phyloP scores from a whole-genome alignment of 2,888 invertebrate genomes.

The Nymphalis urticae region DNA sequence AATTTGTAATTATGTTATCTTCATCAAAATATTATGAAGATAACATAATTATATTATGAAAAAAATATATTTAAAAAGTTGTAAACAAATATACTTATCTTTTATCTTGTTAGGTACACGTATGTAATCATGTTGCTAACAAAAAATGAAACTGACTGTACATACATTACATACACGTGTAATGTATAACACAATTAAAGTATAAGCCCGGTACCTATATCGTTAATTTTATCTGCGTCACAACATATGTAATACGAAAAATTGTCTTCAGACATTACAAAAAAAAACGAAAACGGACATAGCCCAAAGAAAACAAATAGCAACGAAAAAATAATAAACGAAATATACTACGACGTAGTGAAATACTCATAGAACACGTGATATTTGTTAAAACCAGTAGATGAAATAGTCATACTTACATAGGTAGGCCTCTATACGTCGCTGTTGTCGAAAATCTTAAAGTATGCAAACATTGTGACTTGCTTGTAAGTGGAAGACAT shows the following conservation, averaged over 20 bases:
- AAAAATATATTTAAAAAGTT: no score
- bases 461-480: constrained; percentile 35
- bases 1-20: no score
- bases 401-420: constrained; percentile 52
- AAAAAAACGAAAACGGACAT: not conserved
- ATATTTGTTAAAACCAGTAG: not conserved
- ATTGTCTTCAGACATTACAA: not conserved
- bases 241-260: no score
- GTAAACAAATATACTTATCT: no score
- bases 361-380: not conserved
- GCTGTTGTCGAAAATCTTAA: constrained; percentile 58
- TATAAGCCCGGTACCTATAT: not conserved
- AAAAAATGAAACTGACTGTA: no score
- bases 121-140: no score
- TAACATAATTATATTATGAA: no score
- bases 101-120: no score
- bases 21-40: no score
- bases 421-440: constrained; percentile 48
- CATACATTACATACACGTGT: no score
- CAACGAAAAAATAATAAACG: not conserved
- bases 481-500: constrained; percentile 22
- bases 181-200: no score
- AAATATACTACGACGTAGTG: not conserved
- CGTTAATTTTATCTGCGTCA: no score
- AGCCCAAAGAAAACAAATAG: not conserved